phyloP scores from a whole-genome alignment of 2,113 vertebrate genomes.

The Pelecanoides urinatrix region DNA sequence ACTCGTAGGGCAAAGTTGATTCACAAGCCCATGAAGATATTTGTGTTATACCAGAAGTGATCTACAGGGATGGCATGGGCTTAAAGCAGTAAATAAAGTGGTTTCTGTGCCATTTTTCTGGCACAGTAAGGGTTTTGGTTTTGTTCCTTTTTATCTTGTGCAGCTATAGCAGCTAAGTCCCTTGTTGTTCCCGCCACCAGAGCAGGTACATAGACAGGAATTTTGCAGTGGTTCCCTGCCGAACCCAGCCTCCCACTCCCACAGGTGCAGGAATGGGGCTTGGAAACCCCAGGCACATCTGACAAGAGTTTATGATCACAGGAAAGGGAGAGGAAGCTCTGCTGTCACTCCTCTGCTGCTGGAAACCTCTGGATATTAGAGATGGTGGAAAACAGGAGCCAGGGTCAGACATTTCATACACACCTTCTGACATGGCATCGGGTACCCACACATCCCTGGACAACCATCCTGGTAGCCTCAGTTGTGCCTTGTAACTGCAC shows the following conservation, averaged over 20 bases:
- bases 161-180: neutral
- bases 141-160: neutral
- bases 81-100: neutral
- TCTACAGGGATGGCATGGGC: neutral
- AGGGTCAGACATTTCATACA: neutral
- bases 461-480: neutral
- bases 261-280: neutral
- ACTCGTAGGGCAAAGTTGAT: neutral
- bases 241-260: neutral
- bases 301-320: neutral
- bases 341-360: neutral
- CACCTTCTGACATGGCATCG: neutral
- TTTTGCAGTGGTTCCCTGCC: neutral
- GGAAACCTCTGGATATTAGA: neutral
- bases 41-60: neutral
- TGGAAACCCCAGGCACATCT: neutral
- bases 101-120: neutral
- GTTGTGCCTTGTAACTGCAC: neutral
- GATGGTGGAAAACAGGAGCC: neutral
- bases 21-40: neutral
- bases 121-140: neutral
- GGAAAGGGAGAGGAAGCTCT: neutral
- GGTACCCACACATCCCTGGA: too few relatives aligned
- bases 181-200: neutral
- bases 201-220: neutral